Conservation (phyloP, 2,888 invertebrate genomes). For the Stenolophus ochropezus region DNA sequence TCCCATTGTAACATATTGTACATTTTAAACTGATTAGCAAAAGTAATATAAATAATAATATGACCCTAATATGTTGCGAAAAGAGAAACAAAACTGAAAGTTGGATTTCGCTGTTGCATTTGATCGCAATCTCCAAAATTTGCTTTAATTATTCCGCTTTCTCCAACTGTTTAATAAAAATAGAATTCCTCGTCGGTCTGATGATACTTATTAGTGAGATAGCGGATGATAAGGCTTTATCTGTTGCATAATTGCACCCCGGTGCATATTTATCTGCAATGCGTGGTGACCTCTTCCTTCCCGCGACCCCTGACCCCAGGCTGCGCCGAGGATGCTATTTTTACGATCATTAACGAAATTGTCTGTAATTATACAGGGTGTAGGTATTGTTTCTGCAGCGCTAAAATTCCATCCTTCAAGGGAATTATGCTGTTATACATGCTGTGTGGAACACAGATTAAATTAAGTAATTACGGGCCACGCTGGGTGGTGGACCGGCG, state of each 20-base stretch:
- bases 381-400: slow-evolving; percentile 40
- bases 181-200: neutral
- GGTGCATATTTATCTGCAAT: slow-evolving; percentile 36
- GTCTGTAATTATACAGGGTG: slow-evolving; percentile 48
- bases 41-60: too few species aligned
- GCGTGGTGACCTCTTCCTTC: slow-evolving; percentile 25
- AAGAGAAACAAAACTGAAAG: neutral
- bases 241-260: slow-evolving; percentile 16
- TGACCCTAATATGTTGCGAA: too few species aligned
- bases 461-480: slow-evolving; percentile 49
- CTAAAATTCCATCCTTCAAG: slow-evolving; percentile 26
- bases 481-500: slow-evolving; percentile 32
- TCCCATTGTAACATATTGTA: too few species aligned
- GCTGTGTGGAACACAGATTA: slow-evolving; percentile 11
- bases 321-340: slow-evolving; percentile 18
- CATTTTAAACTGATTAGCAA: too few species aligned
- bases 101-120: neutral
- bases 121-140: neutral
- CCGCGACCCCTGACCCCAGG: slow-evolving; percentile 12
- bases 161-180: neutral
- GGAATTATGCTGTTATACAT: slow-evolving; percentile 46
- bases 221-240: slow-evolving; percentile 1
- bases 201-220: neutral
- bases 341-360: slow-evolving; percentile 50
- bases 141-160: neutral